Conservation (phyloP, 2,888 invertebrate genomes). For the Pachliopta kotzebuea region DNA sequence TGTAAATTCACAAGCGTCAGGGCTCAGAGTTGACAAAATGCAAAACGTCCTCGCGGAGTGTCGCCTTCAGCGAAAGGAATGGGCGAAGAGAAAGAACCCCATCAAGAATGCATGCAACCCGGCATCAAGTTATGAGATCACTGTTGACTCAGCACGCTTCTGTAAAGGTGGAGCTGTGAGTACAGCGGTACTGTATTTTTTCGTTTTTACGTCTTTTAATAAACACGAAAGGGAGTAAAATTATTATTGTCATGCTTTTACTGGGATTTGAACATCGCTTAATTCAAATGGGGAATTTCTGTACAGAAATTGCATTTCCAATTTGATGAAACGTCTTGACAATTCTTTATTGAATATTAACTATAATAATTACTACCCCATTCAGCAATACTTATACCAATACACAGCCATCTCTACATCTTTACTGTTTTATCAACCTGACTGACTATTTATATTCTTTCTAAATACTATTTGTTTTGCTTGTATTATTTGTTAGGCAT, state of each 20-base stretch:
- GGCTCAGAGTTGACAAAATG: conserved; percentile 33
- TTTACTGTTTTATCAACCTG: too few relatives aligned
- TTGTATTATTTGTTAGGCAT: too few relatives aligned
- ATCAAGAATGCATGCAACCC: conserved; percentile 68
- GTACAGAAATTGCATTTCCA: conserved; percentile 7
- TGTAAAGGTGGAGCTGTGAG: conserved; percentile 33
- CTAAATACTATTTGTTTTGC: too few relatives aligned
- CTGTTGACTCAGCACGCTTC: conserved; percentile 62
- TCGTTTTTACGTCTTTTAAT: conserved; percentile 34
- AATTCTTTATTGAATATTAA: not conserved
- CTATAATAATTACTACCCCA: not conserved
- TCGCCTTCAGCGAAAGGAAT: conserved; percentile 30
- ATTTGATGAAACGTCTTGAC: conserved; percentile 9
- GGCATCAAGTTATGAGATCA: conserved; percentile 63
- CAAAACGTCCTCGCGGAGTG: conserved; percentile 33
- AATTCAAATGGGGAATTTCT: conserved; percentile 11
- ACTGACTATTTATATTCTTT: too few relatives aligned
- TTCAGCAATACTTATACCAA: too few relatives aligned
- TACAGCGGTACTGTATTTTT: conserved; percentile 23
- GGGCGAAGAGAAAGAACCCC: conserved; percentile 46
- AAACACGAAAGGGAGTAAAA: conserved; percentile 30
- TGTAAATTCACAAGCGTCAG: conserved; percentile 13
- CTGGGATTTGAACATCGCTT: conserved; percentile 10
- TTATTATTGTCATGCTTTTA: conserved; percentile 25
- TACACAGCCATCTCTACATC: too few relatives aligned